Conservation (phyloP, 2,797 vertebrate species). For the Hoplostethus mediterraneus region DNA sequence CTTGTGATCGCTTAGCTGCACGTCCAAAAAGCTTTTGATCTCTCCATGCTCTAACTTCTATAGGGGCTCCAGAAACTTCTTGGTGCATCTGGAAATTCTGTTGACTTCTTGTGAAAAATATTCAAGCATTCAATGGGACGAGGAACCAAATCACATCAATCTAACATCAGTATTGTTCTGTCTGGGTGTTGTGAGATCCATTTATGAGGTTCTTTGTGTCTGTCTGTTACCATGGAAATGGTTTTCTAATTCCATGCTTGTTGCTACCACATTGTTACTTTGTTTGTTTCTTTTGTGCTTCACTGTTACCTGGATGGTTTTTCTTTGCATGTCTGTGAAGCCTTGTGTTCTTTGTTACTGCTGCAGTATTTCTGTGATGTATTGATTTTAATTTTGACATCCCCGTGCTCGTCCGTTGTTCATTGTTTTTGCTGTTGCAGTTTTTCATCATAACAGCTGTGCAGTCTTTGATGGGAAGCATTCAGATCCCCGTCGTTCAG, state of each 20-base stretch:
- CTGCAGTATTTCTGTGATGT: slow-evolving; percentile 37
- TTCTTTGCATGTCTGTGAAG: slow-evolving; percentile 8
- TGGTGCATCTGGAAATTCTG: slow-evolving; percentile 35
- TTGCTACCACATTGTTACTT: neutral
- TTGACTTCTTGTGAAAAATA: slow-evolving; percentile 44
- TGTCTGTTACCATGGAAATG: slow-evolving; percentile 49
- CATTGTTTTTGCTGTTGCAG: slow-evolving; percentile 37
- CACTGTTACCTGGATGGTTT: slow-evolving; percentile 13
- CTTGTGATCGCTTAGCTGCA: slow-evolving; percentile 59
- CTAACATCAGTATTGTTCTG: slow-evolving; percentile 28
- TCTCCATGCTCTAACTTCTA: slow-evolving; percentile 39
- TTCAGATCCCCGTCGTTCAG: slow-evolving; percentile 58
- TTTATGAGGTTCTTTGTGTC: slow-evolving; percentile 10
- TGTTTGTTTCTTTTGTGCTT: neutral
- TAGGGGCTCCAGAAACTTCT: slow-evolving; percentile 35
- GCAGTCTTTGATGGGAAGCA: slow-evolving; percentile 62
- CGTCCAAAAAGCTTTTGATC: slow-evolving; percentile 60
- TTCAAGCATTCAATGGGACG: slow-evolving; percentile 26
- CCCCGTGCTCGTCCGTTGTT: slow-evolving; percentile 20
- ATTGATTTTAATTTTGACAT: slow-evolving; percentile 49
- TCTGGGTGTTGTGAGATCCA: slow-evolving; percentile 35
- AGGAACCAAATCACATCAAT: slow-evolving; percentile 29
- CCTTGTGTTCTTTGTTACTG: neutral
- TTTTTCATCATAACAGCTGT: slow-evolving; percentile 44
- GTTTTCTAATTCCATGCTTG: slow-evolving; percentile 13